A percentile compares a stretch with the other conserved stretches of the same genome.
phyloP scores from a whole-genome alignment of 2,888 invertebrate species.

The Argyresthia albistria region DNA sequence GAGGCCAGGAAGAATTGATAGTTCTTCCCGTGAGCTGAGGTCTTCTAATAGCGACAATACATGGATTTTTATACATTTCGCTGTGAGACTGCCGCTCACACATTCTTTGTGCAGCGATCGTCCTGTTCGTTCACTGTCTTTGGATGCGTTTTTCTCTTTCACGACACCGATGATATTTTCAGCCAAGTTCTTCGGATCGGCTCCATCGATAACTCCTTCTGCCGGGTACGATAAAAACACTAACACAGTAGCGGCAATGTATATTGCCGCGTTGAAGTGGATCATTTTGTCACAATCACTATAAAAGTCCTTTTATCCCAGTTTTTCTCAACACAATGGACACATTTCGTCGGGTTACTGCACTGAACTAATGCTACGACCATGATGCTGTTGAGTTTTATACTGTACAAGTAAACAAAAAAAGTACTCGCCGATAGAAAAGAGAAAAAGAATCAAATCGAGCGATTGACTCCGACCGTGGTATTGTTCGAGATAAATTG shows the following conservation, averaged over 20 bases:
- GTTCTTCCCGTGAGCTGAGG: constrained; percentile 78
- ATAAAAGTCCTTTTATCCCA: constrained; percentile 14
- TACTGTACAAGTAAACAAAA: constrained; percentile 35
- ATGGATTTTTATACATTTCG: constrained; percentile 85
- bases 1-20: constrained; percentile 81
- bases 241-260: constrained; percentile 26
- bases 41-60: constrained; percentile 83
- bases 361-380: constrained; percentile 37
- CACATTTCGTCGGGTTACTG: constrained; percentile 37
- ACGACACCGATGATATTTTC: constrained; percentile 9
- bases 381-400: constrained; percentile 47
- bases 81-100: constrained; percentile 54
- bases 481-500: constrained; percentile 36
- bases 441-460: constrained; percentile 4
- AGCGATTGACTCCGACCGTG: constrained; percentile 9
- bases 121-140: constrained; percentile 38
- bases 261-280: constrained; percentile 26
- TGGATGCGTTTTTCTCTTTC: constrained; percentile 20
- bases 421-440: constrained; percentile 18
- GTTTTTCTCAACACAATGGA: constrained; percentile 6
- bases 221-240: constrained; percentile 26
- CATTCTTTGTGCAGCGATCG: constrained; percentile 54
- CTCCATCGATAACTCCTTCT: constrained; percentile 38
- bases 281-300: constrained; percentile 44
- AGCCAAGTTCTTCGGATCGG: constrained; percentile 28